Evolutionary conservation across 2,797 vertebrate species (phyloP), one percentile per base, ranked within the genome.

Genomic region (Pyrocephalus nanus): DNA sequence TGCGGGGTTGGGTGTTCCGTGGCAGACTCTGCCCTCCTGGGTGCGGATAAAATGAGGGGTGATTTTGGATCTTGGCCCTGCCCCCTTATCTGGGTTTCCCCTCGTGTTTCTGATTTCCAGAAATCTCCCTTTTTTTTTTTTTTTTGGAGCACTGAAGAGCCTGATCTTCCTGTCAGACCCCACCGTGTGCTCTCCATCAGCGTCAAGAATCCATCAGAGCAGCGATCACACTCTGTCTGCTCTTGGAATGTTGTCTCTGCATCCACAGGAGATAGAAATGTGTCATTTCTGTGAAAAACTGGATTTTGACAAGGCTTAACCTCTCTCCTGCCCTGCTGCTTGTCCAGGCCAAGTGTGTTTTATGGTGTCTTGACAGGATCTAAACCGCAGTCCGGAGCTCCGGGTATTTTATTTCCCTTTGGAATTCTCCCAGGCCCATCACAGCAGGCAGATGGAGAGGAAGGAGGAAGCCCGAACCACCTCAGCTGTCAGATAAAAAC

Each of bases 361-460:
- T 47, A 12, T 14, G 20, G 60, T 15, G 26, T 43, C 65, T 42
- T 62, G 22, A 9, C 22, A n/a, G 11, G 34, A 8, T 40, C 45
- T 36, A 18, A 83, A 71, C n/a, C 9, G 7, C 2, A 3, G 7
- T 27, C 14, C 53, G 20, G 38, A 38, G 40, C 27, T 18, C 36
- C 48, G 6, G 16, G 3, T 32, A 16, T 96, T 91, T 91, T 74
- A 32, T 91, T 95, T 62, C 69, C 67, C 50, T 77, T 30, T 78
- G 86, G 88, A 93, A 53, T 62, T 58, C 62, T 95, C 82, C 90
- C 90, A 77, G 70, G 32, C 69, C 66, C 86, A 19, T 70, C 65
- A 10, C 72, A 66, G 91, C 72, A 51, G 87, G 81, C 72, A 30
- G 32, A 9, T 23, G 79, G 95, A 72, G 76, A 51, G 73, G 61